Conservation (phyloP, 2,888 invertebrate species). For the Physocephala rufipes region DNA sequence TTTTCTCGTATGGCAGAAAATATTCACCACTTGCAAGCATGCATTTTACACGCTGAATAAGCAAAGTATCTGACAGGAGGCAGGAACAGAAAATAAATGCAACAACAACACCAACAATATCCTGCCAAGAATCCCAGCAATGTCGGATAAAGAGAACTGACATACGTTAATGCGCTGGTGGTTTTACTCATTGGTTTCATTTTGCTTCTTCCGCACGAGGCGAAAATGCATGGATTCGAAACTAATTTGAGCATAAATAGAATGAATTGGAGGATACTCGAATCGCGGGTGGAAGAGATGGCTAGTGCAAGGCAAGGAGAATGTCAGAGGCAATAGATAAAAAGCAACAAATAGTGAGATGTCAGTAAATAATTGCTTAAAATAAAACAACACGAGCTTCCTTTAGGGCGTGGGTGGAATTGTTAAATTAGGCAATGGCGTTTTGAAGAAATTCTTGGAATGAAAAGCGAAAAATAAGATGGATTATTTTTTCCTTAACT, state of each 20-base stretch:
- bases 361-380: constrained; percentile 22
- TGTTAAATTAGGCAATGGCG: background rate
- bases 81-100: constrained; percentile 5
- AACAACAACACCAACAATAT: constrained; percentile 15
- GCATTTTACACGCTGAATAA: background rate
- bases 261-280: constrained; percentile 29
- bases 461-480: too few species aligned
- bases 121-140: constrained; percentile 22
- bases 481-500: too few species aligned
- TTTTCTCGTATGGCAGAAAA: constrained; percentile 43
- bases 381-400: background rate
- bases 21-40: constrained; percentile 8
- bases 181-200: constrained; percentile 45
- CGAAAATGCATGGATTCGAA: constrained; percentile 53
- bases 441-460: background rate
- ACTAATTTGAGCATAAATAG: constrained; percentile 45
- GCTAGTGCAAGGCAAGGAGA: background rate
- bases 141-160: background rate
- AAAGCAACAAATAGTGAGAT: constrained; percentile 6
- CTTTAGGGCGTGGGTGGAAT: background rate
- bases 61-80: background rate
- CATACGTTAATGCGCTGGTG: constrained; percentile 43
- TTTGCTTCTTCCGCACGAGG: constrained; percentile 40
- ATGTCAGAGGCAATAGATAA: constrained; percentile 18
- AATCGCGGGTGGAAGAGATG: constrained; percentile 22